Evolutionary conservation across 2,797 vertebrate species (phyloP).

Genomic region (Dicrostonyx torquatus): DNA sequence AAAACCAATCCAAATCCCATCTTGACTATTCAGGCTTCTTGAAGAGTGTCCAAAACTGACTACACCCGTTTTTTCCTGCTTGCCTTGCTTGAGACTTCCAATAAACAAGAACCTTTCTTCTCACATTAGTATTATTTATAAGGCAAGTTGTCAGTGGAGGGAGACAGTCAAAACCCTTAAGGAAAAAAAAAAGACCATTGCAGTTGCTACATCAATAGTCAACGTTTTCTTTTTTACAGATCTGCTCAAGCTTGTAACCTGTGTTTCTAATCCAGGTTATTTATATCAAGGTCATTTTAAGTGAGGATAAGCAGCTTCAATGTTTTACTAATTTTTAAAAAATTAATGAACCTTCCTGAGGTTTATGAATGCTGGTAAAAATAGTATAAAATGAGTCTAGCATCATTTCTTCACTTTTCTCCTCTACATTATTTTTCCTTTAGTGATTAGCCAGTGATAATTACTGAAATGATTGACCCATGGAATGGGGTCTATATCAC

Average conservation of each 20-base stretch:
- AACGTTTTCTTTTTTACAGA: not conserved
- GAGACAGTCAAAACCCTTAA: slow-evolving; percentile 7
- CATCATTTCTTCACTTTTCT: not conserved
- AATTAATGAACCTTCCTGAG: not conserved
- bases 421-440: not conserved
- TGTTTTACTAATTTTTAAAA: not conserved
- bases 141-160: slow-evolving; percentile 17
- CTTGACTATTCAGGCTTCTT: slow-evolving; percentile 10
- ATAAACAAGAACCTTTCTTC: slow-evolving; percentile 56
- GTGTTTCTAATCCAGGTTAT: not conserved
- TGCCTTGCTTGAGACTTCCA: slow-evolving; percentile 38
- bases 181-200: not conserved
- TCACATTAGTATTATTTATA: slow-evolving; percentile 51
- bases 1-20: slow-evolving; percentile 51
- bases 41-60: slow-evolving; percentile 22
- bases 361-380: not conserved
- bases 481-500: not conserved
- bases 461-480: not conserved
- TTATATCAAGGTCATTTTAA: slow-evolving; percentile 18
- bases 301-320: not conserved
- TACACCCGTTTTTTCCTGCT: slow-evolving; percentile 62
- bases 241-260: not conserved
- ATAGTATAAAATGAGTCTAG: not conserved
- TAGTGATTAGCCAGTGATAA: not conserved
- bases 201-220: not conserved